Percentiles rank a stretch among this genome's conserved stretches.
These are phyloP conservation scores for Dasysyrphus albostriatus DNA, from an alignment of 2,888 invertebrate genomes.

Conservation along the genomic window DNA sequence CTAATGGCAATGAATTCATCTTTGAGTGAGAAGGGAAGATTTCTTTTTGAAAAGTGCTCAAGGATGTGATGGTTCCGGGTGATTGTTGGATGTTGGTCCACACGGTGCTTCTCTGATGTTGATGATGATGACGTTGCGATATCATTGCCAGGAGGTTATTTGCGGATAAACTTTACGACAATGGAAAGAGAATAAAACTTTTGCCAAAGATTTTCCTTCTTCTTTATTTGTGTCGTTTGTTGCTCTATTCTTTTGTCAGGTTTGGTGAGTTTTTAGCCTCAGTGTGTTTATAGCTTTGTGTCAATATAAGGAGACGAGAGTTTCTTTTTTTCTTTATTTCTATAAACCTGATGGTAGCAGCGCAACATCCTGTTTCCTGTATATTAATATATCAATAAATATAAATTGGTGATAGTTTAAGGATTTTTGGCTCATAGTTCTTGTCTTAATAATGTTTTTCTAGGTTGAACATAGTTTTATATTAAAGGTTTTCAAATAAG, in stretches of 20 bases:
- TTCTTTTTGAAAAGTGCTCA: conserved; percentile 58
- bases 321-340: conserved; percentile 28
- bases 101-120: conserved; percentile 15
- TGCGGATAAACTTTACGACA: conserved; percentile 64
- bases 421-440: conserved; percentile 18
- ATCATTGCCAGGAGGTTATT: conserved; percentile 69
- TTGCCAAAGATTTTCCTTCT: conserved; percentile 41
- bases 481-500: too few species aligned
- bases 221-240: conserved; percentile 21
- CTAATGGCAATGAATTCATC: conserved; percentile 71
- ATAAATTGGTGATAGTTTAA: neutral
- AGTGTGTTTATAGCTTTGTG: conserved; percentile 38
- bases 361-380: neutral
- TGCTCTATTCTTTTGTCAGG: conserved; percentile 11
- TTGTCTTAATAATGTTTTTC: conserved; percentile 8
- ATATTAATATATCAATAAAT: neutral
- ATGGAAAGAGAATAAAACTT: conserved; percentile 28
- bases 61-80: conserved; percentile 54
- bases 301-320: conserved; percentile 34
- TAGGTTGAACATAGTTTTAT: neutral
- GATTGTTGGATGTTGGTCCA: conserved; percentile 54
- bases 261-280: conserved; percentile 5
- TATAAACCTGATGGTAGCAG: neutral
- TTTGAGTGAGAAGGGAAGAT: conserved; percentile 38
- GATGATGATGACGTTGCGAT: conserved; percentile 73